Evolutionary conservation across 2,888 invertebrate genomes (phyloP).

Genomic region (Microctonus brassicae): DNA sequence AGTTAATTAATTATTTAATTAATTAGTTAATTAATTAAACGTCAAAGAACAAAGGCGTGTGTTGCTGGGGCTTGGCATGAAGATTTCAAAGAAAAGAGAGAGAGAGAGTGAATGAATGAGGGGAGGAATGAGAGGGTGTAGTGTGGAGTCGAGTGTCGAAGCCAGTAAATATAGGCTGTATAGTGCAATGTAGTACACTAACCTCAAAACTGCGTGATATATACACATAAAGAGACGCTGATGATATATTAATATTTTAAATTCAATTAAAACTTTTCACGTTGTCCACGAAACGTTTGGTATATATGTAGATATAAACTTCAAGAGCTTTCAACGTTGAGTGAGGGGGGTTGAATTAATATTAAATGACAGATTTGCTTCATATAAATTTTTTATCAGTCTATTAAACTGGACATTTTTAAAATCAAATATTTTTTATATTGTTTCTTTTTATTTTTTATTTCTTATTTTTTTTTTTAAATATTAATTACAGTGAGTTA

Average conservation of each 20-base stretch:
- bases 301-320: background rate
- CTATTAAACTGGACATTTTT: background rate
- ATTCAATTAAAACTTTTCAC: conserved; percentile 57
- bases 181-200: conserved; percentile 33
- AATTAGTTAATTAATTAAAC: conserved; percentile 55
- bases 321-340: background rate
- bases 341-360: conserved; percentile 13
- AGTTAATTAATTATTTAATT: conserved; percentile 37
- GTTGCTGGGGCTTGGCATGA: conserved; percentile 22
- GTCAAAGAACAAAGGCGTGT: conserved; percentile 37
- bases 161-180: conserved; percentile 26
- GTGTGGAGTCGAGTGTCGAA: conserved; percentile 27
- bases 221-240: conserved; percentile 31
- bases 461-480: background rate
- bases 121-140: no score
- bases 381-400: background rate
- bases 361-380: conserved; percentile 9
- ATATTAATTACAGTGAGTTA: background rate
- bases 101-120: background rate
- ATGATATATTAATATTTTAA: conserved; percentile 62
- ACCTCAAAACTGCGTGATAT: conserved; percentile 41
- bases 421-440: background rate
- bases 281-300: background rate
- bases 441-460: background rate
- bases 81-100: background rate